Evolutionary conservation across 2,888 invertebrate genomes (phyloP).

Genomic region (Hydraecia micacea): DNA sequence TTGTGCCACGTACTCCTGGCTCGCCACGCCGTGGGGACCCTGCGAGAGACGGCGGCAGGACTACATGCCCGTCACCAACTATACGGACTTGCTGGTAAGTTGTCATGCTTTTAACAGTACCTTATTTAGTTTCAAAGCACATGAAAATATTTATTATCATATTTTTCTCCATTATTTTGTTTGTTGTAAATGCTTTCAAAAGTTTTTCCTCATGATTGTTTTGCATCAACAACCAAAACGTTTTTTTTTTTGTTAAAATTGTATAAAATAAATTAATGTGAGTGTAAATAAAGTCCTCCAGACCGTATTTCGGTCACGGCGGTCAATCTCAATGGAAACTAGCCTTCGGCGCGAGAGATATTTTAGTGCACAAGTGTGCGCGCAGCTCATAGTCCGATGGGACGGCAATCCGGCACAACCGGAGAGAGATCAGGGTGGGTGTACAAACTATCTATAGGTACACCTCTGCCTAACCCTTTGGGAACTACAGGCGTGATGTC

Average conservation of each 20-base stretch:
- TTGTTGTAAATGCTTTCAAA: neutral
- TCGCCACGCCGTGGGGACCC: conserved; percentile 91
- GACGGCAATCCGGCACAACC: no score
- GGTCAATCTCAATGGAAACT: no score
- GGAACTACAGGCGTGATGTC: neutral
- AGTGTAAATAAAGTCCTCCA: neutral
- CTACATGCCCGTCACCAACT: conserved; percentile 80
- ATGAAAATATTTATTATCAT: neutral
- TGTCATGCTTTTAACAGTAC: neutral
- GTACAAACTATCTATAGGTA: neutral
- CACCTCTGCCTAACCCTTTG: neutral
- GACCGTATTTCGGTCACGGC: no score
- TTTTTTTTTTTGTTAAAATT: neutral
- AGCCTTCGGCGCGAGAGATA: no score
- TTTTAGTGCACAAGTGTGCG: no score
- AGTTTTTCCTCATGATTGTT: neutral
- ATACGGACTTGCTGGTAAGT: conserved; percentile 82
- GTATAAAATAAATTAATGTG: neutral
- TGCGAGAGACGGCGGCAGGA: conserved; percentile 85
- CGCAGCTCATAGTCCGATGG: no score
- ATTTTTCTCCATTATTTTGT: neutral
- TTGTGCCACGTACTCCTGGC: conserved; percentile 91
- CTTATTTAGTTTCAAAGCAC: neutral
- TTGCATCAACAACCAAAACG: neutral
- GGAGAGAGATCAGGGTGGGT: no score